A percentile compares a stretch with the other conserved stretches of the same genome.
These are phyloP conservation scores for Podabrus alpinus DNA, from an alignment of 2,888 invertebrate genomes.

Conservation along the genomic window DNA sequence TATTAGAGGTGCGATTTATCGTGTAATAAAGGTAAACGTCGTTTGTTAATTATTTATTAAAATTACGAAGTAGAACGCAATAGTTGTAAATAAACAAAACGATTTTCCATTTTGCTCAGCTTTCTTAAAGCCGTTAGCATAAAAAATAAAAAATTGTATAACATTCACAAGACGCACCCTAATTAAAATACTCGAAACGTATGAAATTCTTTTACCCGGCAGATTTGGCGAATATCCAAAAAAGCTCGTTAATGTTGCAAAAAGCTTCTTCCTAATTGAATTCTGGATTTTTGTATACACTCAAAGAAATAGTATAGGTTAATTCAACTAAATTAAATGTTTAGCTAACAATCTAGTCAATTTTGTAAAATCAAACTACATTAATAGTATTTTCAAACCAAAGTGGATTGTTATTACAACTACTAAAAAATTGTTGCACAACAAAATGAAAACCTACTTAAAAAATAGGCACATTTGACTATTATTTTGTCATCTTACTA, in stretches of 20 bases:
- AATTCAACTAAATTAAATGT: too few species aligned
- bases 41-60: constrained; percentile 41
- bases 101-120: background rate
- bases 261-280: constrained; percentile 25
- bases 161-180: constrained; percentile 17
- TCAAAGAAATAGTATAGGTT: too few species aligned
- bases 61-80: constrained; percentile 28
- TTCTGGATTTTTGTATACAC: constrained; percentile 16
- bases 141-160: background rate
- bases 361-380: too few species aligned
- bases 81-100: background rate
- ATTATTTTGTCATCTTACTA: too few species aligned
- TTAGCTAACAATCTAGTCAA: too few species aligned
- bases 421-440: too few species aligned
- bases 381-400: too few species aligned
- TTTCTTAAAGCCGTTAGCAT: background rate
- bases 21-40: constrained; percentile 34
- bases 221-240: constrained; percentile 21
- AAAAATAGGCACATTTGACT: too few species aligned
- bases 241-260: constrained; percentile 26
- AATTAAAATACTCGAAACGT: constrained; percentile 25
- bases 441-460: too few species aligned
- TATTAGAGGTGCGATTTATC: constrained; percentile 44
- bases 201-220: constrained; percentile 18
- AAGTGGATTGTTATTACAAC: too few species aligned